A percentile compares a stretch with the other conserved stretches of the same genome.
Evolutionary conservation across 2,113 vertebrate species (phyloP).

Genomic region (Dipodomys spectabilis): DNA sequence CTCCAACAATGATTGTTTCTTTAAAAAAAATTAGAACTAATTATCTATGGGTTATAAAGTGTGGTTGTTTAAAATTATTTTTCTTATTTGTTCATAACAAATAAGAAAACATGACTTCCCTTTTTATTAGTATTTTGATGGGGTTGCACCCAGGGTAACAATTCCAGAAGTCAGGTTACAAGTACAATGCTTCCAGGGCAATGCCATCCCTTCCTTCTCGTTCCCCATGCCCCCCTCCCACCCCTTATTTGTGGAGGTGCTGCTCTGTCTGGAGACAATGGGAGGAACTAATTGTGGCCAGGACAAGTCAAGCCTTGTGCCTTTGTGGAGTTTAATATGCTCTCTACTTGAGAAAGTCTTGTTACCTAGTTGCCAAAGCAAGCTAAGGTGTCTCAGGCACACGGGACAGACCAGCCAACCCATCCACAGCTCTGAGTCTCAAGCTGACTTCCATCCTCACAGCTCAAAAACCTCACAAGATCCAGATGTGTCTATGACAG

Average conservation of each 20-base stretch:
- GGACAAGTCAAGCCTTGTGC: neutral
- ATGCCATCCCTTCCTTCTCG: too few species aligned
- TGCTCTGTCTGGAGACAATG: neutral
- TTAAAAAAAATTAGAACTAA: neutral
- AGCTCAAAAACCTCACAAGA: neutral
- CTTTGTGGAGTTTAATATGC: neutral
- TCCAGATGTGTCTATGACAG: neutral
- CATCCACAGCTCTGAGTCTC: neutral
- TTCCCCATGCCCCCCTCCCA: too few species aligned
- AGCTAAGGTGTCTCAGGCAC: neutral
- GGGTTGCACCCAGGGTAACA: too few species aligned
- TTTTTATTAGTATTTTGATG: neutral
- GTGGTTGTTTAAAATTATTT: too few species aligned
- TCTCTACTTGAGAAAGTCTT: neutral
- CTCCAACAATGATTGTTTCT: neutral
- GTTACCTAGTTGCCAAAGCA: neutral
- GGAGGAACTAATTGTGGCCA: neutral
- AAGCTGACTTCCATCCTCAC: neutral
- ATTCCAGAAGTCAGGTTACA: too few species aligned
- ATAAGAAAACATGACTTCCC: neutral
- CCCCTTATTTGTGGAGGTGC: too few species aligned
- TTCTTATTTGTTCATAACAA: too few species aligned
- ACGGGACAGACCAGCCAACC: neutral
- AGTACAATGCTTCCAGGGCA: too few species aligned
- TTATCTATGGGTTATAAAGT: too few species aligned